Evolutionary conservation across 2,113 vertebrate genomes (phyloP).

Genomic region (Strigops habroptila): DNA sequence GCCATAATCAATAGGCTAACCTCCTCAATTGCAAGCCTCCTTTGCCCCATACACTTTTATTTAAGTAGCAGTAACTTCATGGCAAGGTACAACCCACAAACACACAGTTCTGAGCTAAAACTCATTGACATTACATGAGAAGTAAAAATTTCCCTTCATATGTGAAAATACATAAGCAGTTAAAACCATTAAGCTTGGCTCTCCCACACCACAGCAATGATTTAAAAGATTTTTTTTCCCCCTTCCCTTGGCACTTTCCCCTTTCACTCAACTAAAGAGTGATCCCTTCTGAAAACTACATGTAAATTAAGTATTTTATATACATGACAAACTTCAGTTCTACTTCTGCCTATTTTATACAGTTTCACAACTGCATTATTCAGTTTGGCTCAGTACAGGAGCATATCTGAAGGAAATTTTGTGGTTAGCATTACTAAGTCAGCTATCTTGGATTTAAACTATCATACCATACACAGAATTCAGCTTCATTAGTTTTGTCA

Average conservation of each 20-base stretch:
- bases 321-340: neutral
- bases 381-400: neutral
- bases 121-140: rapidly evolving
- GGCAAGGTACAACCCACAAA: neutral
- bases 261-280: neutral
- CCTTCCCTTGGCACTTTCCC: neutral
- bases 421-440: neutral
- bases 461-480: neutral
- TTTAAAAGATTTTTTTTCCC: rapidly evolving
- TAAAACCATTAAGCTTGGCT: neutral
- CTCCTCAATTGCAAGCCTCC: neutral
- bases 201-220: neutral
- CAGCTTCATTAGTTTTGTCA: neutral
- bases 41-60: neutral
- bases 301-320: neutral
- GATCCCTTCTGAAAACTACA: neutral
- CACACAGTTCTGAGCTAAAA: neutral
- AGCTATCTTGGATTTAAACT: neutral
- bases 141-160: neutral
- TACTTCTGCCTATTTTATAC: neutral
- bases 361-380: neutral
- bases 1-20: neutral
- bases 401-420: neutral
- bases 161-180: neutral
- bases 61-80: neutral